Percentiles rank a stretch among this genome's conserved stretches.
Evolutionary conservation across 2,888 invertebrate species (phyloP).

Genomic region (Crepidodera aurea): DNA sequence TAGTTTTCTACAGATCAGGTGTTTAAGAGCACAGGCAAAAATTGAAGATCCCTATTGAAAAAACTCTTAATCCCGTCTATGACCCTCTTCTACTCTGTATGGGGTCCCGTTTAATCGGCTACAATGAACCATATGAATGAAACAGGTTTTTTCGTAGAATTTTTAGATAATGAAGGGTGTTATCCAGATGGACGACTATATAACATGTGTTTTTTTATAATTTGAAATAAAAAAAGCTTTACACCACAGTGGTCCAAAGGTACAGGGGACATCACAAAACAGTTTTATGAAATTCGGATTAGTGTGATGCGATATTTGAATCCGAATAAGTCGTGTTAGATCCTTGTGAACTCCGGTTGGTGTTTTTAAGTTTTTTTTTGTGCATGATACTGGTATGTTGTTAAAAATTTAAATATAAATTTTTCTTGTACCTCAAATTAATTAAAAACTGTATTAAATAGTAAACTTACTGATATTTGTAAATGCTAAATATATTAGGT

Average conservation of each 20-base stretch:
- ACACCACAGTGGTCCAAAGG: slow-evolving; percentile 58
- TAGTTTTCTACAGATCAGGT: too few species aligned
- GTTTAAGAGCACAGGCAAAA: too few species aligned
- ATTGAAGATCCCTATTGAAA: not conserved
- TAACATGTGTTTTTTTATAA: slow-evolving; percentile 61
- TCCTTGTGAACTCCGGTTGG: slow-evolving; percentile 15
- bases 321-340: slow-evolving; percentile 24
- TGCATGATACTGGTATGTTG: slow-evolving; percentile 17
- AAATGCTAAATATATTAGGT: too few species aligned
- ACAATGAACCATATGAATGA: slow-evolving; percentile 52
- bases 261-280: slow-evolving; percentile 54
- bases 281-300: slow-evolving; percentile 53
- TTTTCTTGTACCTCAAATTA: too few species aligned
- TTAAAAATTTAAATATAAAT: too few species aligned
- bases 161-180: slow-evolving; percentile 29
- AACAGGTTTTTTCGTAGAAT: slow-evolving; percentile 37
- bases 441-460: too few species aligned
- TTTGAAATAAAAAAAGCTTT: slow-evolving; percentile 58
- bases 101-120: slow-evolving; percentile 61
- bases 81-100: slow-evolving; percentile 55
- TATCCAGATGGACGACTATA: slow-evolving; percentile 50
- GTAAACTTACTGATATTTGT: too few species aligned
- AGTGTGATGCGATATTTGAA: slow-evolving; percentile 44
- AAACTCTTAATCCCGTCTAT: slow-evolving; percentile 16
- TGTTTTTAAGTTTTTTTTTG: slow-evolving; percentile 21